Evolutionary conservation across 2,888 invertebrate species (phyloP).

Genomic region (Eristalis pertinax): DNA sequence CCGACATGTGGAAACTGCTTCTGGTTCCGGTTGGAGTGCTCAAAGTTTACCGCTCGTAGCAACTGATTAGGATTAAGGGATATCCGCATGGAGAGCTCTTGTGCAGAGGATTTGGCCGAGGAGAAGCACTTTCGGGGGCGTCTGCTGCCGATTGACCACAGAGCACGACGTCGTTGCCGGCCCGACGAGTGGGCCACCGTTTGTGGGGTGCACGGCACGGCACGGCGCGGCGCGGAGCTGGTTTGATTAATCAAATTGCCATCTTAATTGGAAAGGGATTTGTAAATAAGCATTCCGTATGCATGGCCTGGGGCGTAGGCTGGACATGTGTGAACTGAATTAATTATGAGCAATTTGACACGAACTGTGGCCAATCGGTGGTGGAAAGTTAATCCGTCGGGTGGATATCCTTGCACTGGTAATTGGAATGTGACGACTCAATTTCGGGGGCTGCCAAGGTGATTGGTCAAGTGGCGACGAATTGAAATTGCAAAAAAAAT

Average conservation of each 20-base stretch:
- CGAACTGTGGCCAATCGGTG: neutral
- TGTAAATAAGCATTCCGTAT: conserved; percentile 39
- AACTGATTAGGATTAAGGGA: conserved; percentile 45
- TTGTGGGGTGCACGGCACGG: neutral
- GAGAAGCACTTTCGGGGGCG: conserved; percentile 15
- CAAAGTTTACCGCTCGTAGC: conserved; percentile 56
- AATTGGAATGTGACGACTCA: neutral
- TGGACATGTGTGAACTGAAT: conserved; percentile 30
- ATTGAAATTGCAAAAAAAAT: neutral
- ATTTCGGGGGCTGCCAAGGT: neutral
- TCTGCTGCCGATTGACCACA: neutral
- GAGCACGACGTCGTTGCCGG: conserved; percentile 8
- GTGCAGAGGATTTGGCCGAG: neutral
- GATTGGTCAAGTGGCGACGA: neutral
- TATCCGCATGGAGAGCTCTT: conserved; percentile 13
- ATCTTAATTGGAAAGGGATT: conserved; percentile 53
- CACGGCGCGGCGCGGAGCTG: conserved; percentile 27
- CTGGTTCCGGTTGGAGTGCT: conserved; percentile 40
- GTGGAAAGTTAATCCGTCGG: neutral
- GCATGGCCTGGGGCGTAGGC: neutral
- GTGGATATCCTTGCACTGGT: neutral
- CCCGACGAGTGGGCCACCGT: no score
- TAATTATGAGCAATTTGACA: conserved; percentile 40
- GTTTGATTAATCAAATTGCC: conserved; percentile 45
- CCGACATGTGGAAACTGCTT: conserved; percentile 5